Percentiles rank a stretch among this genome's conserved stretches.
Evolutionary conservation across 2,113 vertebrate species (phyloP).

Genomic region (Brachypodius melanocephalos): DNA sequence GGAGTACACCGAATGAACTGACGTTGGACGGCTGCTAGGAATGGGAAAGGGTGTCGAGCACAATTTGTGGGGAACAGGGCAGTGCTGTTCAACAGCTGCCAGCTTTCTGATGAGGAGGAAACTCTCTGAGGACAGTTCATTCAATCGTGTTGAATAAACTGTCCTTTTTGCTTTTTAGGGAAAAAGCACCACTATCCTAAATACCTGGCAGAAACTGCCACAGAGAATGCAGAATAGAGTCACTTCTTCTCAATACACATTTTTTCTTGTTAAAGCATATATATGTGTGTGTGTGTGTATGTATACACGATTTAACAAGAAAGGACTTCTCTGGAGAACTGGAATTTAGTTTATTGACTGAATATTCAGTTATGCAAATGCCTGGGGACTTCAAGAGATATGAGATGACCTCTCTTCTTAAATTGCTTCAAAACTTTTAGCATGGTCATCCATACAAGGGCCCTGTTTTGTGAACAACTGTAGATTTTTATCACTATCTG

Average conservation of each 20-base stretch:
- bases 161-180: not conserved
- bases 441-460: not conserved
- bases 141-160: not conserved
- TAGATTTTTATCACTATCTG: not conserved
- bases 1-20: not conserved
- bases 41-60: not conserved
- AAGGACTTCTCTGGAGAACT: not conserved
- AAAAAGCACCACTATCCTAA: not conserved
- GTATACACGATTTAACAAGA: not conserved
- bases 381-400: not conserved
- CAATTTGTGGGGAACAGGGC: not conserved
- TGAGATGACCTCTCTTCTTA: not conserved
- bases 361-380: not conserved
- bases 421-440: not conserved
- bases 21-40: not conserved
- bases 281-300: fast-evolving
- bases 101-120: not conserved
- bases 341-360: not conserved
- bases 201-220: not conserved
- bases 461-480: not conserved
- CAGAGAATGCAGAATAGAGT: not conserved
- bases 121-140: not conserved
- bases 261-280: not conserved
- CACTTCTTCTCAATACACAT: not conserved
- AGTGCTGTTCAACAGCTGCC: not conserved